Evolutionary conservation across 1,140 invertebrate species (phyloP), one percentile per base, ranked within the genome.

Genomic region (Leptopilina boulardi): DNA sequence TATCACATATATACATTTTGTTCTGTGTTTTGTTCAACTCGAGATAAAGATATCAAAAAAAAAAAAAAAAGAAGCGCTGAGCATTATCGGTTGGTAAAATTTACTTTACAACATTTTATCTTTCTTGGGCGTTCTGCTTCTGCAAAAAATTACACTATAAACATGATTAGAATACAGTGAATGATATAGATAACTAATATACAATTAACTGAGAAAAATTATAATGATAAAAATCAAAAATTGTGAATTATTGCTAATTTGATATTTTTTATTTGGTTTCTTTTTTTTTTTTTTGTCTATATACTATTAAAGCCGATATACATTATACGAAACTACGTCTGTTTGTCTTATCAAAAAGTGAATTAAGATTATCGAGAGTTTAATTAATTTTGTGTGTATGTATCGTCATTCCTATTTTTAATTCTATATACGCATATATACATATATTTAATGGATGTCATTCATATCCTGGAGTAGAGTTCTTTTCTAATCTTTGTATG

Each of bases 71-170:
- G 9, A 38, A 38, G 4, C 47, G 47, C 47, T 51, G n/a, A 18
- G n/a, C 47, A 51, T 51, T 51, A 51, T 51, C 47, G 18, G 47
- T n/a, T 51, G 47, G 47, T 51, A 51, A 51, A 51, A 51, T 51
- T 51, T 51, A 51, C n/a, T 51, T 51, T 51, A 51, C 47, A 51
- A 18, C 47, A 51, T n/a, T 51, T 51, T 51, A 51, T 51, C 47
- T 51, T 51, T 51, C 47, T 51, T 18, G n/a, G 47, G 47, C 47
- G 47, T 51, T 51, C 47, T 51, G 47, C 47, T 59, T 59, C 54
- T 59, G 21, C 10, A 59, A 21, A 38, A 59, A 59, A 8, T 59
- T n/a, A n/a, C n/a, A n/a, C 54, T 59, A 66, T 66, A 30, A 26
- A 66, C 23, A 66, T 34, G 15, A 34, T 66, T 4, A 21, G 13